Evolutionary conservation across 2,888 invertebrate species (phyloP).

Genomic region (Ceratothoa steindachneri): DNA sequence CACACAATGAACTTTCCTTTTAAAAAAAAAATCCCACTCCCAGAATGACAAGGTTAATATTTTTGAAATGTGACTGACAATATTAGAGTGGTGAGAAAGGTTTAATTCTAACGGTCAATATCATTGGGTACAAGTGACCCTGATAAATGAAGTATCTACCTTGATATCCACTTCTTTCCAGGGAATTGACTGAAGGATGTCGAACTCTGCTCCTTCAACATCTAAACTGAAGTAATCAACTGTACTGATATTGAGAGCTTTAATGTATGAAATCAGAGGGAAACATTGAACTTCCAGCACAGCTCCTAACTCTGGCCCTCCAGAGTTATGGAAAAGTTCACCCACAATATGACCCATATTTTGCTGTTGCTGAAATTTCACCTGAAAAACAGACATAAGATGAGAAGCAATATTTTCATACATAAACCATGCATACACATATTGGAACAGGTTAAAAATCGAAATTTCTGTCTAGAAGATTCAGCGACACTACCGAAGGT

Average conservation of each 20-base stretch:
- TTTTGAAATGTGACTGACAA: too few species aligned
- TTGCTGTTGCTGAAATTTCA: constrained; percentile 40
- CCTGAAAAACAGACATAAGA: constrained; percentile 21
- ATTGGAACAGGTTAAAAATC: too few species aligned
- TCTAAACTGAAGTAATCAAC: constrained; percentile 60
- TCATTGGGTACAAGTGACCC: too few species aligned
- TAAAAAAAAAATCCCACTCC: too few species aligned
- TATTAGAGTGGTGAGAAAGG: too few species aligned
- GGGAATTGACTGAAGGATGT: constrained; percentile 58
- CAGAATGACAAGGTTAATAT: too few species aligned
- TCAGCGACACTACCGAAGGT: too few species aligned
- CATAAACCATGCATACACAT: too few species aligned
- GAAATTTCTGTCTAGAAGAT: too few species aligned
- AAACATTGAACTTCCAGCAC: constrained; percentile 57
- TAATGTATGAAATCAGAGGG: constrained; percentile 56
- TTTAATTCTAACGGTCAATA: too few species aligned
- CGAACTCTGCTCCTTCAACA: constrained; percentile 58
- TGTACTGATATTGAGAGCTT: constrained; percentile 55
- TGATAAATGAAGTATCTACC: constrained; percentile 49
- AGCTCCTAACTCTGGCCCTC: constrained; percentile 41
- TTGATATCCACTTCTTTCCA: constrained; percentile 57
- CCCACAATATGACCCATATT: constrained; percentile 45
- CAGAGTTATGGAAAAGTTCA: constrained; percentile 15
- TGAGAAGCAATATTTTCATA: not conserved
- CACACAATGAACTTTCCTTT: too few species aligned